Base-by-base conservation (phyloP, 2,888 invertebrate species). In the Athetis lepigone region DNA sequence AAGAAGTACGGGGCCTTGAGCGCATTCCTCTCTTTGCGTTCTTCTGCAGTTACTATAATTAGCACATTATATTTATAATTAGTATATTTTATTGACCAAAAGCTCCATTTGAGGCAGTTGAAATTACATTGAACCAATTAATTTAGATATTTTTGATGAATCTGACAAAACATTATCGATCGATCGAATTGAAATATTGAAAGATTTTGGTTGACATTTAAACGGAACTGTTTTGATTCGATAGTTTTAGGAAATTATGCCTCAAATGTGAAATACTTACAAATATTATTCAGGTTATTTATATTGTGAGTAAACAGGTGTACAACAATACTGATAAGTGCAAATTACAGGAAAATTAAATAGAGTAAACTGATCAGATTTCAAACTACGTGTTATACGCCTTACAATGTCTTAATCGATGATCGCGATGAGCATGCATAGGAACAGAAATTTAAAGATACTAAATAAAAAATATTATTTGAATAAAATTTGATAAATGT, bases 1-100 rank as follows among this genome's bases (percentile, higher is more conserved):
- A 98, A 86, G 93, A 99, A 99, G 79, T 97, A 96, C 0, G 99
- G 98, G 0, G 97, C 96, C 77, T 98, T 97, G 27, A 97, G 95
- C 65, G 96, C 96, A 16, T 96, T 96, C 75, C 97, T 96, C 72
- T 96, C 95, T 75, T 95, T 96, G 61, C 97, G 96, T 84, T 98
- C 97, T 84, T 97, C 98, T 21, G 96, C 92, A 57, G 96, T 96
- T 86, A 96, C 98, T 98, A 85, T 60, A 85, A 83, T 67, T 47
- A 13, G 11, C 16, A 27, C 37, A 63, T 25, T 21, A 54, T 5
- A n/a, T 43, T 39, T 7, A 1, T 19, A 16, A 43, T 74, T 55
- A 63, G 39, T 29, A 37, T 11, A 0, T 18, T 9, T 7, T 40
- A 43, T 40, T 2, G 4, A 25, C 3, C 9, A 27, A 11, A 9